A percentile compares a stretch with the other conserved stretches of the same genome.
Conservation (phyloP, 2,888 invertebrate genomes). For the Philopedon plagiatum region DNA sequence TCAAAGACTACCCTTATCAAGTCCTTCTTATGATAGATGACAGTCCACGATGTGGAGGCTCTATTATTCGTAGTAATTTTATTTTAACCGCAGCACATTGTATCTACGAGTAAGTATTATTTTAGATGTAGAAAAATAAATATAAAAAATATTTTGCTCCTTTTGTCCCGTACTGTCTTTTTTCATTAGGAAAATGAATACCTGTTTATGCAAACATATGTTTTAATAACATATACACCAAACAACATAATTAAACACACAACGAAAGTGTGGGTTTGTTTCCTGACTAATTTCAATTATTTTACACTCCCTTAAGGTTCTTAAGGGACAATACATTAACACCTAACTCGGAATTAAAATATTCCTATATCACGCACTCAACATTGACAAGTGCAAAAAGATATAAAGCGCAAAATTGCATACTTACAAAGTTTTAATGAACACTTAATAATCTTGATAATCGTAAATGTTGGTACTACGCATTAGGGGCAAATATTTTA, state of each 20-base stretch:
- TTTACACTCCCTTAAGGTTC: slow-evolving; percentile 1
- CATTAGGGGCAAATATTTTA: not conserved
- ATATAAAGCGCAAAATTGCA: not conserved
- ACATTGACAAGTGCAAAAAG: slow-evolving; percentile 1
- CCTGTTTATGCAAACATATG: not conserved
- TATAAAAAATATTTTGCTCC: too few species aligned
- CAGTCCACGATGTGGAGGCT: slow-evolving; percentile 72
- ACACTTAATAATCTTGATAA: not conserved
- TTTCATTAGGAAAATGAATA: too few species aligned
- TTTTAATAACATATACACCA: not conserved
- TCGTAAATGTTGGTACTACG: not conserved
- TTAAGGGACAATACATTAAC: slow-evolving; percentile 1
- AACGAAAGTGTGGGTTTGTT: slow-evolving; percentile 1
- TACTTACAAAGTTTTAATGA: not conserved
- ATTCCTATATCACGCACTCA: not conserved
- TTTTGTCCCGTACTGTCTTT: too few species aligned
- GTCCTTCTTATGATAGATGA: slow-evolving; percentile 70
- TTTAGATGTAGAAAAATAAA: not conserved
- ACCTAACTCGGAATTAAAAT: not conserved
- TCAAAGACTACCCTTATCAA: slow-evolving; percentile 72
- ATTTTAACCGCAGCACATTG: slow-evolving; percentile 70
- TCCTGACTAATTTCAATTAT: not conserved
- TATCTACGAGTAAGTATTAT: slow-evolving; percentile 59
- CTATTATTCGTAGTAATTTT: slow-evolving; percentile 70
- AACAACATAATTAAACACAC: not conserved